Base-by-base conservation (phyloP, 2,113 vertebrate species). In the Clarias macrocephalus region DNA sequence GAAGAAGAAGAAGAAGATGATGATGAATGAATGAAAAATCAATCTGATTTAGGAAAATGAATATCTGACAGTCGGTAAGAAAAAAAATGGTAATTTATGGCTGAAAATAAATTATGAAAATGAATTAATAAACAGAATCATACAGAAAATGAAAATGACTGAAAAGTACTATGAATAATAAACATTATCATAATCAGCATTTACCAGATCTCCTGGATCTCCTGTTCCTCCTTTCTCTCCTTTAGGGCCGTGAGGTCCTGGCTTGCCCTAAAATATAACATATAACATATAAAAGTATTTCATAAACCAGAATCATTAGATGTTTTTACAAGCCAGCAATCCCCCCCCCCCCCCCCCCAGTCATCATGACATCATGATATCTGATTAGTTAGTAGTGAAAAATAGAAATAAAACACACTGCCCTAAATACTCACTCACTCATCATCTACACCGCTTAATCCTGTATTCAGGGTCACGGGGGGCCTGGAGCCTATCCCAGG, bases 221-320 rank as follows among this genome's bases (percentile, higher is more conserved):
- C 95, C 95, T 52, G 0, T 80, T 1, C 73, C 89, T 18, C 95
- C 95, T 87, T 92, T 91, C 0, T 19, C 30, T 75, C 95, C 95
- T 87, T 94, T 93, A 21, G 18, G 1, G 5, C 93, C 94, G 1
- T 0, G 18, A 0, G 4, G 60, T 13, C 94, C 94, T 0, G 48
- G 19, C 0, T 4, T 0, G n/a, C 95, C 95, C 95, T 96, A 84
- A 2, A 57, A 37, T 15, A 48, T 19, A 0, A 60, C n/a, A 84
- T 25, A 56, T 70, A 33, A 57, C 12, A 59, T 18, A 25, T 79
- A 0, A 62, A 21, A 59, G 4, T 25, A 15, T 68, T 79, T 54
- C 21, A 30, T 42, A 18, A 48, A 81, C 18, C 11, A 60, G 5
- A 3, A 65, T 2, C 3, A 57, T 85, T 52, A 5, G 63, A 65